Conservation (phyloP, 2,113 vertebrate genomes). For the Leucopternis melanops region DNA sequence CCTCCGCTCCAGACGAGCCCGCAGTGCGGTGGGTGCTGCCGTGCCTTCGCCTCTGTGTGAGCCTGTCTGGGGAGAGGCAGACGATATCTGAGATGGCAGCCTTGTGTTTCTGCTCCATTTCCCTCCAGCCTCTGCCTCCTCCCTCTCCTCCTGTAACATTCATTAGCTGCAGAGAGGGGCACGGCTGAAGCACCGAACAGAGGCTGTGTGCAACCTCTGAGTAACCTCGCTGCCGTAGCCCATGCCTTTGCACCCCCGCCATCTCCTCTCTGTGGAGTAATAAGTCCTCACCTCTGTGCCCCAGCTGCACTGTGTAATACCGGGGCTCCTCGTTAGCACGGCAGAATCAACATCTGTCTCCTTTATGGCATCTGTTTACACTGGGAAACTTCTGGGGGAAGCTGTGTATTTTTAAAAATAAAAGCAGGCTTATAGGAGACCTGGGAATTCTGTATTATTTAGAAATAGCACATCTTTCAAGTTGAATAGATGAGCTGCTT, state of each 20-base stretch:
- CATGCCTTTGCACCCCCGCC: not conserved
- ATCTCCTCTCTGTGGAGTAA: accelerated
- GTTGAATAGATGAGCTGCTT: not conserved
- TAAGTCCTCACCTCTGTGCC: not conserved
- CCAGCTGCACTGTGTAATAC: accelerated
- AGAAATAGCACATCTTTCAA: not conserved
- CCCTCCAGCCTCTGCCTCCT: slow-evolving; percentile 23
- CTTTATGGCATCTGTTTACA: not conserved
- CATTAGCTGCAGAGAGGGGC: not conserved
- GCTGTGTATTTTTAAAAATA: slow-evolving; percentile 8
- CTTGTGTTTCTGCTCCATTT: slow-evolving; percentile 9
- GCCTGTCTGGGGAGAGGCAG: not conserved
- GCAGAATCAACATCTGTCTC: not conserved
- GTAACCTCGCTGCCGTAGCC: not conserved
- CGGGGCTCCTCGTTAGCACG: not conserved
- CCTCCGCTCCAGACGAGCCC: not conserved
- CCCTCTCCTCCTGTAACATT: not conserved
- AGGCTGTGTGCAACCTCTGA: not conserved
- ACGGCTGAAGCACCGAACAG: not conserved
- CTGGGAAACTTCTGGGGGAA: slow-evolving; percentile 17
- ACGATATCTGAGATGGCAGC: not conserved
- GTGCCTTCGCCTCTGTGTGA: not conserved
- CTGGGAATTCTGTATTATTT: not conserved
- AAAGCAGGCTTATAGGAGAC: slow-evolving; percentile 9
- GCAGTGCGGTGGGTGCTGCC: not conserved